phyloP scores from a whole-genome alignment of 2,888 invertebrate species.

The Heliconius charithonia region DNA sequence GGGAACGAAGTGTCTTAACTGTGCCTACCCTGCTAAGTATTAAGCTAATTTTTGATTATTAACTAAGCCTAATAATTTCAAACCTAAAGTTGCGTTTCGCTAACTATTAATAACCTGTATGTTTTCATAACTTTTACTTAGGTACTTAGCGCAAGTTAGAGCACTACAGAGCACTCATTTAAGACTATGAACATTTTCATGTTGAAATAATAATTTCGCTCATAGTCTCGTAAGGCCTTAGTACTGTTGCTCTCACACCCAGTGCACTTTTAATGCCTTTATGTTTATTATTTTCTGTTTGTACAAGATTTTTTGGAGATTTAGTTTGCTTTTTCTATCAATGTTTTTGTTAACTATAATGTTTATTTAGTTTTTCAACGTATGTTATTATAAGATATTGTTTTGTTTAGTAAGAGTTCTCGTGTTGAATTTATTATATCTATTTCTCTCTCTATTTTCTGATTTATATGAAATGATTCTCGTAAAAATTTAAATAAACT shows the following conservation, averaged over 20 bases:
- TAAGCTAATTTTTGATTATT: no score
- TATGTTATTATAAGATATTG: background rate
- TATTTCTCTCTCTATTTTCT: background rate
- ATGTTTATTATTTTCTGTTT: constrained; percentile 21
- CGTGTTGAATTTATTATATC: background rate
- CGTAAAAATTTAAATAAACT: background rate
- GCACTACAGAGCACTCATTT: constrained; percentile 43
- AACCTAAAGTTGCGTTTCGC: constrained; percentile 3
- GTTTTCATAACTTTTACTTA: constrained; percentile 40
- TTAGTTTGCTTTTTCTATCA: background rate
- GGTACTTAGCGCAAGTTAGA: constrained; percentile 45
- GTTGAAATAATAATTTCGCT: constrained; percentile 49
- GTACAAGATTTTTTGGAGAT: background rate
- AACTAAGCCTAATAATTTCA: no score
- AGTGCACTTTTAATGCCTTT: constrained; percentile 20
- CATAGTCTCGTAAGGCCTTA: constrained; percentile 36
- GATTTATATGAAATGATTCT: background rate
- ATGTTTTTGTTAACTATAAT: background rate
- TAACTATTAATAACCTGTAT: constrained; percentile 28
- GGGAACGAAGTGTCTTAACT: no score
- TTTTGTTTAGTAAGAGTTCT: background rate
- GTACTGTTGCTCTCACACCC: constrained; percentile 26
- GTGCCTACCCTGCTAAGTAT: no score
- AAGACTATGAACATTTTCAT: constrained; percentile 49
- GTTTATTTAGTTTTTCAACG: background rate